Percentiles rank a stretch among this genome's conserved stretches.
Conservation (phyloP, 2,888 invertebrate genomes). For the Drosophila pseudotalamancana region DNA sequence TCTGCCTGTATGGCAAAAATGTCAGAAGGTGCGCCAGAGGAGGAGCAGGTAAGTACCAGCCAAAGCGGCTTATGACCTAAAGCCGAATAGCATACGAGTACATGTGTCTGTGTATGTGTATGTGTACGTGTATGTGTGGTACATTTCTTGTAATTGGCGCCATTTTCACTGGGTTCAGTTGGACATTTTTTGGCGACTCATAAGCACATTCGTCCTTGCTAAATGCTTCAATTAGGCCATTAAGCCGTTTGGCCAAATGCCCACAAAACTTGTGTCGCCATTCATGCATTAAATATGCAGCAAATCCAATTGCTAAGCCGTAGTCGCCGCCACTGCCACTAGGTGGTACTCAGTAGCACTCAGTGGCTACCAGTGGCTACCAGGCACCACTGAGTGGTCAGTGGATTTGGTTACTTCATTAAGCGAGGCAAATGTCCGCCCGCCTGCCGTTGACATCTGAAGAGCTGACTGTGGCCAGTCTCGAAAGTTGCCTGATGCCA, state of each 20-base stretch:
- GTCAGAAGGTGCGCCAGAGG: conserved; percentile 77
- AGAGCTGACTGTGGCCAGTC: conserved; percentile 35
- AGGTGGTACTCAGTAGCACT: conserved; percentile 1
- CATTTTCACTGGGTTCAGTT: conserved; percentile 32
- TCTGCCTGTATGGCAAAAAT: conserved; percentile 83
- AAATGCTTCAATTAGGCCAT: conserved; percentile 68
- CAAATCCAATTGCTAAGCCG: conserved; percentile 73
- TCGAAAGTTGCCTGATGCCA: conserved; percentile 70
- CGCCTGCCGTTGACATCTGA: conserved; percentile 66
- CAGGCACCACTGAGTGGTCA: conserved; percentile 46
- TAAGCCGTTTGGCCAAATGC: conserved; percentile 67
- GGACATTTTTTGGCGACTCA: conserved; percentile 35
- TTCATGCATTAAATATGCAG: conserved; percentile 77
- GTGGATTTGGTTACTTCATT: conserved; percentile 76
- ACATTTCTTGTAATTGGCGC: conserved; percentile 39
- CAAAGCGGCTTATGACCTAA: conserved; percentile 67
- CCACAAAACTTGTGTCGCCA: conserved; percentile 58
- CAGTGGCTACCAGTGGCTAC: conserved; percentile 8
- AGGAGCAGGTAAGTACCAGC: conserved; percentile 81
- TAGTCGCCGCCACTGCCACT: conserved; percentile 17
- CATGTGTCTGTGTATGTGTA: conserved; percentile 5
- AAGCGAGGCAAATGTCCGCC: conserved; percentile 35
- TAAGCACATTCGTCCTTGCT: conserved; percentile 39
- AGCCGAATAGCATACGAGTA: conserved; percentile 33
- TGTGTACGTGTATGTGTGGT: conserved; percentile 13